phyloP scores from a whole-genome alignment of 2,113 vertebrate species.

The Poeciliopsis turrubarensis region DNA sequence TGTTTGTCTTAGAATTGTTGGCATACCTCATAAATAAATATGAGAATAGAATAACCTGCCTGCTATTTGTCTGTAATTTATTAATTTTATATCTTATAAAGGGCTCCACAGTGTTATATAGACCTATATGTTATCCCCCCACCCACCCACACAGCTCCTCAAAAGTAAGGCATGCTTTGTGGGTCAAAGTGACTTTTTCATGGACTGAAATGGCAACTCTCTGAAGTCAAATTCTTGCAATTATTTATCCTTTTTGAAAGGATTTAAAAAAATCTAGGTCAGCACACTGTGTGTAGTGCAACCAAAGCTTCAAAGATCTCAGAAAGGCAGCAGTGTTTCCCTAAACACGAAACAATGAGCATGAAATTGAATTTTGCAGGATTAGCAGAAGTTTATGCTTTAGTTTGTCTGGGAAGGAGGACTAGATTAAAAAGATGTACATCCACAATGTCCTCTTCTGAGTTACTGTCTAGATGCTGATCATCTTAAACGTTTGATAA shows the following conservation, averaged over 20 bases:
- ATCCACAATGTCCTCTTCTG: too few species aligned
- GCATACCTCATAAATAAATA: not conserved
- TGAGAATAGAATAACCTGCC: not conserved
- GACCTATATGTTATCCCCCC: not conserved
- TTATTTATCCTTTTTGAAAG: not conserved
- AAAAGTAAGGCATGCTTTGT: not conserved
- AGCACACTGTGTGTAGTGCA: not conserved
- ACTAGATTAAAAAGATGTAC: too few species aligned
- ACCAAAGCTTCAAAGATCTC: constrained; percentile 13
- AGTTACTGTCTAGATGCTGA: too few species aligned
- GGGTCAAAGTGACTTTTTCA: constrained; percentile 11
- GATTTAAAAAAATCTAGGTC: constrained; percentile 29
- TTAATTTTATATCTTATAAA: not conserved
- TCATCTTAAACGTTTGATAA: too few species aligned
- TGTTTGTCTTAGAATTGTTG: not conserved
- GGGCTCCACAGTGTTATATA: not conserved
- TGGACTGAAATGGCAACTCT: not conserved
- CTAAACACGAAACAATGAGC: constrained; percentile 28
- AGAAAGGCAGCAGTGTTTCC: constrained; percentile 24
- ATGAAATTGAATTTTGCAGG: constrained; percentile 1
- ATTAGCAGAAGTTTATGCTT: too few species aligned
- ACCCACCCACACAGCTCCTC: constrained; percentile 21
- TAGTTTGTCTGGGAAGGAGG: too few species aligned
- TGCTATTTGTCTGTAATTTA: not conserved
- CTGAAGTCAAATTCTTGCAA: constrained; percentile 11